A percentile compares a stretch with the other conserved stretches of the same genome.
phyloP scores from a whole-genome alignment of 2,888 invertebrate genomes.

The Polyploca ridens region DNA sequence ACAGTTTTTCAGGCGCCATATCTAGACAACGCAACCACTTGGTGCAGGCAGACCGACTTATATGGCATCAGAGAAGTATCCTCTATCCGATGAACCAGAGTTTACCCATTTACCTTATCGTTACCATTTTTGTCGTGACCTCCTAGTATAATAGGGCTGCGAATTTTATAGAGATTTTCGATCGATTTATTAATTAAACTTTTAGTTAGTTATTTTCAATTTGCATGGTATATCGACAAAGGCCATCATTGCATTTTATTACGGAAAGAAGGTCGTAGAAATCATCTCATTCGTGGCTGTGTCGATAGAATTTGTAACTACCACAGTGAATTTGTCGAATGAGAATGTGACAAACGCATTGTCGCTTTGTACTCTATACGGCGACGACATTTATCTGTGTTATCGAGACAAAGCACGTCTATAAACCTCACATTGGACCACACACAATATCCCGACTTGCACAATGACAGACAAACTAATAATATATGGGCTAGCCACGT shows the following conservation, averaged over 20 bases:
- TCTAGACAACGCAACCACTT: too few species aligned
- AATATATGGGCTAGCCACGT: constrained; percentile 74
- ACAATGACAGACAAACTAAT: constrained; percentile 77
- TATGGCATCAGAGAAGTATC: too few species aligned
- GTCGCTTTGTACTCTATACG: constrained; percentile 77
- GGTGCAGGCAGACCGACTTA: too few species aligned
- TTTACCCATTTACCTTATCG: too few species aligned
- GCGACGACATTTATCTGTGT: constrained; percentile 82
- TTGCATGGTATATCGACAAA: constrained; percentile 34
- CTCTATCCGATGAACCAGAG: too few species aligned
- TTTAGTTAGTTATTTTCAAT: constrained; percentile 54
- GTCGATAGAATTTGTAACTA: constrained; percentile 56
- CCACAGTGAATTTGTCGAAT: constrained; percentile 73
- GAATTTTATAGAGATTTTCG: constrained; percentile 76
- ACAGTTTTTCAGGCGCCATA: too few species aligned
- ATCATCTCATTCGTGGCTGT: constrained; percentile 45
- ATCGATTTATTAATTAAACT: constrained; percentile 76
- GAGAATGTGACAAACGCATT: constrained; percentile 76
- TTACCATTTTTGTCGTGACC: too few species aligned
- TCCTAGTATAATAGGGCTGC: too few species aligned
- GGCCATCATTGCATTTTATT: constrained; percentile 18
- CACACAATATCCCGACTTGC: constrained; percentile 77
- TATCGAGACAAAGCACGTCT: constrained; percentile 81
- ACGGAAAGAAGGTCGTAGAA: constrained; percentile 38
- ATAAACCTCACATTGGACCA: constrained; percentile 82